Evolutionary conservation across 2,113 vertebrate species (phyloP).

Genomic region (Artemisiospiza belli): DNA sequence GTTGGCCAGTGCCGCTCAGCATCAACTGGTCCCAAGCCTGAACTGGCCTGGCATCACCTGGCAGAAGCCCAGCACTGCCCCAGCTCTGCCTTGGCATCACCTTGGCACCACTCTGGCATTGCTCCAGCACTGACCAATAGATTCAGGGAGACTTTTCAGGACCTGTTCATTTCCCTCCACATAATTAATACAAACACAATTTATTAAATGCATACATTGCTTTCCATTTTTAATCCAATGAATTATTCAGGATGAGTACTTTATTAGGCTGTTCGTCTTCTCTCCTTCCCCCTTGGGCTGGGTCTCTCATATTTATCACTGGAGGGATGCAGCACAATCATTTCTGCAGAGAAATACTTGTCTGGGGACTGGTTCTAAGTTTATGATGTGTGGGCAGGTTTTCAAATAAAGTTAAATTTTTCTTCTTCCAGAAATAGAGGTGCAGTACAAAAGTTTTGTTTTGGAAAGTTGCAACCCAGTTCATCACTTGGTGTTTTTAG

Average conservation of each 20-base stretch:
- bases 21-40: not conserved
- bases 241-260: not conserved
- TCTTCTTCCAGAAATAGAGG: not conserved
- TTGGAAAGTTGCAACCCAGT: not conserved
- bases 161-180: fast-evolving
- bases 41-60: too few species aligned
- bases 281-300: not conserved
- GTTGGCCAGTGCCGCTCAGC: fast-evolving
- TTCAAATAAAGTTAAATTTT: not conserved
- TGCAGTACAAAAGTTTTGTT: not conserved
- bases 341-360: not conserved
- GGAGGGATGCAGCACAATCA: fast-evolving
- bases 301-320: not conserved
- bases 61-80: not conserved
- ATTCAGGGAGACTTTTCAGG: too few species aligned
- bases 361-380: not conserved
- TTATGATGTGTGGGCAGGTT: not conserved
- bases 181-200: not conserved
- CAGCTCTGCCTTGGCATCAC: not conserved
- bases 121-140: not conserved
- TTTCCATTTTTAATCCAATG: not conserved
- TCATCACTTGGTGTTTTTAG: not conserved
- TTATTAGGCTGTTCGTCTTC: not conserved
- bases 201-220: not conserved
- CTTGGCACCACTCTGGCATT: not conserved